Evolutionary conservation across 2,113 vertebrate genomes (phyloP), one percentile per base, ranked within the genome.

Genomic region (Trogon melanurus): DNA sequence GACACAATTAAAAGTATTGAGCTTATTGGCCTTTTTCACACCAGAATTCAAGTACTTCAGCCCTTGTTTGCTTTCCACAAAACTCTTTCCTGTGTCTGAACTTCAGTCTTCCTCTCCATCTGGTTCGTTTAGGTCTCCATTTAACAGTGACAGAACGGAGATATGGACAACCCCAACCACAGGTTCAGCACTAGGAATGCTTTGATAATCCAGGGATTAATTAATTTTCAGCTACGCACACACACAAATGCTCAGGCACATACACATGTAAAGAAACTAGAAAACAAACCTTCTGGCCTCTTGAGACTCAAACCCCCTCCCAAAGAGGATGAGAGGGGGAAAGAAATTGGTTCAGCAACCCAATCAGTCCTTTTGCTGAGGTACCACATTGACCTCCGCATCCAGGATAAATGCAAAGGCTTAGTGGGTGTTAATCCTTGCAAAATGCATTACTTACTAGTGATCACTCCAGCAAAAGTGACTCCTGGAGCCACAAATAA

Each of bases 401-500:
- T 75, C 79, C 16, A 85, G 45, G 81, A 87, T 72, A 82, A 95
- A 95, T 13, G 53, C 15, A 9, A 47, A 67, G 66, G 81, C 88
- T 93, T 85, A 71, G 66, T 72, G 92, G 66, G 54, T 78, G 91
- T 85, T 92, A 94, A 95, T 93, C 92, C 67, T 65, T 16, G 51
- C 64, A 78, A 67, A 95, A 90, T 23, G 70, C 1, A 2, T 3
- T 1, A 66, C 7, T 94, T 96, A 87, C 80, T 65, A 67, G 91
- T 56, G 83, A 72, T 83, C 16, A 5, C 81, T 90, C 56, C 57
- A 34, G 79, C 34, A 48, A 64, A 93, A 74, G 90, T 94, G 85
- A 94, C 83, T 79, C 66, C 86, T 34, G 85, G 64, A 93, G 85
- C 45, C 44, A 8, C 32, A 14, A 72, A 44, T 56, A 83, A 57